Conservation (phyloP, 2,888 invertebrate genomes). For the Hyles lineata region DNA sequence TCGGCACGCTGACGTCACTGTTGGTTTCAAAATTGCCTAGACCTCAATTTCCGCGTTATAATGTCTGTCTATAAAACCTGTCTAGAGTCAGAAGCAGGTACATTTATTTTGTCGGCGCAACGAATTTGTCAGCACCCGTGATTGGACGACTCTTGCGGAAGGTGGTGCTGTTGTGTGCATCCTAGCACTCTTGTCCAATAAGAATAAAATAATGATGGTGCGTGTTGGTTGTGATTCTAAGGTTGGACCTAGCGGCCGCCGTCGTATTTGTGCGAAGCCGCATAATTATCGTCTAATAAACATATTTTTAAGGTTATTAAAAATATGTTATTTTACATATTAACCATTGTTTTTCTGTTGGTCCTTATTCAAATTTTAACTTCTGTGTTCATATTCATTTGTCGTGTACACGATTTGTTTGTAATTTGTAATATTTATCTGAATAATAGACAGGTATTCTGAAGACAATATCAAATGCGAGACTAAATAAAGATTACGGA, state of each 20-base stretch:
- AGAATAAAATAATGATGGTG: background rate
- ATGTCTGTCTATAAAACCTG: background rate
- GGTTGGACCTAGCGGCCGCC: background rate
- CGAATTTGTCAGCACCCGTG: background rate
- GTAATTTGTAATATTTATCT: too few relatives aligned
- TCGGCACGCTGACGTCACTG: background rate
- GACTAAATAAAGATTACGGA: too few relatives aligned
- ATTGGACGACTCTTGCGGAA: slow-evolving; percentile 3
- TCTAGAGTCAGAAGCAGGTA: background rate
- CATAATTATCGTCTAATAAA: too few relatives aligned
- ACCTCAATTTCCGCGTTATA: slow-evolving; percentile 7
- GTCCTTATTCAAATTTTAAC: too few relatives aligned
- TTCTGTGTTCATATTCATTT: too few relatives aligned
- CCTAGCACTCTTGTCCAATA: background rate
- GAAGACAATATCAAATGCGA: too few relatives aligned
- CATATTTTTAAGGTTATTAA: too few relatives aligned
- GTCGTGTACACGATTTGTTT: too few relatives aligned
- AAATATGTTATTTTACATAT: too few relatives aligned
- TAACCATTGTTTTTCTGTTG: background rate
- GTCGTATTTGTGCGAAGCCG: too few relatives aligned
- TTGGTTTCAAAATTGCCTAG: background rate
- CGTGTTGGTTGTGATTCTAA: background rate
- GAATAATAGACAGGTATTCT: too few relatives aligned
- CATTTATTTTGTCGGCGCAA: background rate
- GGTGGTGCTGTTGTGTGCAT: slow-evolving; percentile 3